Percentiles rank a stretch among this genome's conserved stretches.
Conservation (phyloP, 1,140 invertebrate genomes). For the Whitmania pigra region DNA sequence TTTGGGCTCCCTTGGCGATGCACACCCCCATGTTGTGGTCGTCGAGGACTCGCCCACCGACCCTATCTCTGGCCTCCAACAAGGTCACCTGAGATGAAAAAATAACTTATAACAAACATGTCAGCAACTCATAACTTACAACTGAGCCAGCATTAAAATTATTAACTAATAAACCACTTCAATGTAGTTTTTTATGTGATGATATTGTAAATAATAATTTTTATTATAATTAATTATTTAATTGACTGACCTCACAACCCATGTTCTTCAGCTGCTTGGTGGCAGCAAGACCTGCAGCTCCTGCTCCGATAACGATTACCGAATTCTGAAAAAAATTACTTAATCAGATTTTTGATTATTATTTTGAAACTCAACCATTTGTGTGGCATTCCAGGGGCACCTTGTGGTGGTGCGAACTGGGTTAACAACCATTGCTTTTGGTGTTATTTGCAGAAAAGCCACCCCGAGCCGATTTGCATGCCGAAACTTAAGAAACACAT, state of each 20-base stretch:
- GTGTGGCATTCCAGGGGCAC: too few relatives aligned
- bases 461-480: too few relatives aligned
- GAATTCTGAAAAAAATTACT: conserved; percentile 19
- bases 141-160: too few relatives aligned
- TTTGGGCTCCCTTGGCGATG: conserved; percentile 41
- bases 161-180: background rate
- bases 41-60: conserved; percentile 44
- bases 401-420: too few relatives aligned
- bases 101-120: too few relatives aligned
- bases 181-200: background rate
- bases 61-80: conserved; percentile 40
- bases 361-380: too few relatives aligned
- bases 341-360: too few relatives aligned
- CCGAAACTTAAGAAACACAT: too few relatives aligned
- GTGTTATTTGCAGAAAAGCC: too few relatives aligned
- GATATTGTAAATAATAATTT: background rate
- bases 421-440: too few relatives aligned
- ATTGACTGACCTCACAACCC: conserved; percentile 39
- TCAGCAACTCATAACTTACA: too few relatives aligned
- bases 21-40: conserved; percentile 33
- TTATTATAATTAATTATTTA: background rate
- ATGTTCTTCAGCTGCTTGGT: conserved; percentile 41
- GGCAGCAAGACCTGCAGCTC: conserved; percentile 42
- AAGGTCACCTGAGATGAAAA: conserved; percentile 34
- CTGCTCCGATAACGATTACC: conserved; percentile 45